phyloP scores from a whole-genome alignment of 2,888 invertebrate genomes.

The Teleiodes luculella region DNA sequence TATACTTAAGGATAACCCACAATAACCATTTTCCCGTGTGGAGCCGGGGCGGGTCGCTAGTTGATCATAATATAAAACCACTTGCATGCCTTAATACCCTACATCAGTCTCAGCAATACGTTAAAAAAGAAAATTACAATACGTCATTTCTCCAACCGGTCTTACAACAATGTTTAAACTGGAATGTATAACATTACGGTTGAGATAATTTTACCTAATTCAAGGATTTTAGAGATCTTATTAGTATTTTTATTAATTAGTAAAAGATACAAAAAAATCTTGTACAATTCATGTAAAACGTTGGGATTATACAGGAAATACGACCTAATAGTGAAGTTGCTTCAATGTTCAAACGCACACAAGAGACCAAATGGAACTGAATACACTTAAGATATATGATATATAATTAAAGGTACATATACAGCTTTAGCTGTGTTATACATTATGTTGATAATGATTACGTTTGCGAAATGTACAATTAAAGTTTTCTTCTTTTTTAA shows the following conservation, averaged over 20 bases:
- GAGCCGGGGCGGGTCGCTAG: too few species aligned
- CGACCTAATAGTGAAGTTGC: neutral
- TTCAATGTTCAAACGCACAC: constrained; percentile 37
- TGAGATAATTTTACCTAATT: constrained; percentile 52
- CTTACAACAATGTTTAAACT: constrained; percentile 47
- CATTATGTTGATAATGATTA: constrained; percentile 45
- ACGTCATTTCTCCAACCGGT: neutral
- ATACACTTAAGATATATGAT: constrained; percentile 30
- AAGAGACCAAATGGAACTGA: constrained; percentile 36
- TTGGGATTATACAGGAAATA: constrained; percentile 5
- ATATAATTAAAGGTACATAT: constrained; percentile 42
- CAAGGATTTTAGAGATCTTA: constrained; percentile 62
- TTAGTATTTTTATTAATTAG: constrained; percentile 12
- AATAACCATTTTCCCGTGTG: too few species aligned
- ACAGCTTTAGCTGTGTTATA: constrained; percentile 64
- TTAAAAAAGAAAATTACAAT: neutral
- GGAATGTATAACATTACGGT: constrained; percentile 69
- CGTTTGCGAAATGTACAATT: constrained; percentile 65
- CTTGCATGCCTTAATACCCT: neutral
- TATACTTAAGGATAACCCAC: too few species aligned
- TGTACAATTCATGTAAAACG: constrained; percentile 13
- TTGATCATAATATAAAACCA: neutral
- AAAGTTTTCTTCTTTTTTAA: constrained; percentile 24
- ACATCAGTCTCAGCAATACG: neutral
- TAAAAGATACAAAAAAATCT: neutral